Evolutionary conservation across 2,888 invertebrate genomes (phyloP).

Genomic region (Spodoptera exigua): DNA sequence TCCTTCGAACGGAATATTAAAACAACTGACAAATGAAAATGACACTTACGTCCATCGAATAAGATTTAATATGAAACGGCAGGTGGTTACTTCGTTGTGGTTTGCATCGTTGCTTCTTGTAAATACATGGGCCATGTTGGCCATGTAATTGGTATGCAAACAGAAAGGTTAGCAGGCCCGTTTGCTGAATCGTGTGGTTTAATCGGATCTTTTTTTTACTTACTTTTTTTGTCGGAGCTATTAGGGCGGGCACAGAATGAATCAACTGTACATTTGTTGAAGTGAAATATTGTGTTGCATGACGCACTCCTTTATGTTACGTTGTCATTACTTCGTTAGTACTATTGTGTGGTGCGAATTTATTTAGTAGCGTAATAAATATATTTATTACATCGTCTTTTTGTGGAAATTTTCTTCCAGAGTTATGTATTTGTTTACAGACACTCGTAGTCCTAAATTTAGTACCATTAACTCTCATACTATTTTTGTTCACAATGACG

Average conservation of each 20-base stretch:
- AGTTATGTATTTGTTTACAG: too few relatives aligned
- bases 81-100: conserved; percentile 52
- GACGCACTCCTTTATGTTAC: conserved; percentile 7
- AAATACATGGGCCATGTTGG: conserved; percentile 60
- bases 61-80: conserved; percentile 46
- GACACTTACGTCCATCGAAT: conserved; percentile 33
- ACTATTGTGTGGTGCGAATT: neutral
- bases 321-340: neutral
- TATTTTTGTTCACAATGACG: too few relatives aligned
- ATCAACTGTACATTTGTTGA: conserved; percentile 34
- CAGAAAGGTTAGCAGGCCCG: conserved; percentile 73
- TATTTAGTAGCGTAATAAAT: too few relatives aligned
- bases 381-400: too few relatives aligned
- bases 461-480: too few relatives aligned
- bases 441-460: too few relatives aligned
- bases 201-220: conserved; percentile 66
- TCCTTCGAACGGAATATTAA: conserved; percentile 53
- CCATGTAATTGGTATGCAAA: conserved; percentile 78
- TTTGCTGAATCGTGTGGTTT: conserved; percentile 62
- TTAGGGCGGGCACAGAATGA: conserved; percentile 46
- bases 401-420: too few relatives aligned
- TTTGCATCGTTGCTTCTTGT: conserved; percentile 55
- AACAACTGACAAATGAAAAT: conserved; percentile 48
- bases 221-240: conserved; percentile 52
- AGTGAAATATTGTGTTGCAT: conserved; percentile 38